phyloP scores from a whole-genome alignment of 2,888 invertebrate species.

The Eristalis tenax region DNA sequence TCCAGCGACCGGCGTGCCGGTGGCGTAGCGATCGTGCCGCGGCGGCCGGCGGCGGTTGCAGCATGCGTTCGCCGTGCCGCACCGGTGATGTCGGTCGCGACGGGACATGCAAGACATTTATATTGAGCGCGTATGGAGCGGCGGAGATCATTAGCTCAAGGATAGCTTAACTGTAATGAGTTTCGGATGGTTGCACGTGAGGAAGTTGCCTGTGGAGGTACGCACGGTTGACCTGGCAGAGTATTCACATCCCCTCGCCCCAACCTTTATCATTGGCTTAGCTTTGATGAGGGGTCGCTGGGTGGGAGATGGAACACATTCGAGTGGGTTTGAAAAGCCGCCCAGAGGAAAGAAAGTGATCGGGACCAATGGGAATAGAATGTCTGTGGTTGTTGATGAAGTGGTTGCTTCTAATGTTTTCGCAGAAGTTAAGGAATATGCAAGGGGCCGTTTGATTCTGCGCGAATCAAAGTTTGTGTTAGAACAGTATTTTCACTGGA shows the following conservation, averaged over 20 bases:
- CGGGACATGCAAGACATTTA: conserved; percentile 44
- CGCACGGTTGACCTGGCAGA: background rate
- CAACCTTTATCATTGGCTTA: background rate
- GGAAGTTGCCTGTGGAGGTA: background rate
- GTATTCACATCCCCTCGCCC: background rate
- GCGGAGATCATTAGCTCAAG: conserved; percentile 60
- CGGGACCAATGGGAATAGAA: no score
- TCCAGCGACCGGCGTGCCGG: background rate
- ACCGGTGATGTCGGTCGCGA: conserved; percentile 12
- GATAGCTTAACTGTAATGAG: conserved; percentile 50
- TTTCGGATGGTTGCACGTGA: conserved; percentile 17
- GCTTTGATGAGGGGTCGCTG: background rate
- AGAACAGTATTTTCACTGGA: no score
- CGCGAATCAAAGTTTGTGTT: no score
- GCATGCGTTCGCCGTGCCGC: background rate
- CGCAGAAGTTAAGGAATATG: no score
- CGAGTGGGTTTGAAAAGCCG: no score
- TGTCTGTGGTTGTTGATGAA: no score
- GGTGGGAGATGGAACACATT: background rate
- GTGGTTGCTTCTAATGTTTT: no score
- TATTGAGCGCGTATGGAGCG: conserved; percentile 62
- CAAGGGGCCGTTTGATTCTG: no score
- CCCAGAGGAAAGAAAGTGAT: no score
- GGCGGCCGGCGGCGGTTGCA: conserved; percentile 8
- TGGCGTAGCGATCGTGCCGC: conserved; percentile 36